Evolutionary conservation across 2,888 invertebrate species (phyloP).

Genomic region (Leistus spinibarbis): DNA sequence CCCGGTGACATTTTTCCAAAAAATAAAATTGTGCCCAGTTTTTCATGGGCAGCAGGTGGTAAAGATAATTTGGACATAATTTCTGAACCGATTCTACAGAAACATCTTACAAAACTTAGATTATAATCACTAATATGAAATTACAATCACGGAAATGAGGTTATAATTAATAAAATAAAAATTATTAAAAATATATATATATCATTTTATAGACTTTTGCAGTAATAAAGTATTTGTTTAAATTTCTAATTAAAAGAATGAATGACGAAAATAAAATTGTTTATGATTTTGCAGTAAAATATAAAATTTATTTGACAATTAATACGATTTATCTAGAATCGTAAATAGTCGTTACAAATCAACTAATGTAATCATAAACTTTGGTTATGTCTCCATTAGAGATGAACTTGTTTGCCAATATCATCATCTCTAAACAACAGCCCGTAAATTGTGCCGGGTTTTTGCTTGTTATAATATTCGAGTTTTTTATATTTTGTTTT

Average conservation of each 20-base stretch:
- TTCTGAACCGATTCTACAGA: background rate
- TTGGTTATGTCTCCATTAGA: constrained; percentile 1
- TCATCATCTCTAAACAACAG: background rate
- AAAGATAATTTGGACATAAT: background rate
- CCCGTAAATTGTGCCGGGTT: background rate
- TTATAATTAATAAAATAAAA: too few relatives aligned
- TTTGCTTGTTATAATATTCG: background rate
- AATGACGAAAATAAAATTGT: too few relatives aligned
- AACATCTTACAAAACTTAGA: background rate
- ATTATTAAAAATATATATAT: too few relatives aligned
- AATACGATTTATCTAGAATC: too few relatives aligned
- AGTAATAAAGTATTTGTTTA: too few relatives aligned
- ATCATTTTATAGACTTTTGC: too few relatives aligned
- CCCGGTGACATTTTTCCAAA: background rate
- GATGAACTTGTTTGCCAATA: background rate
- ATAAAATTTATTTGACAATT: too few relatives aligned
- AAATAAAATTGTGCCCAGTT: background rate
- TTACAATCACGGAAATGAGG: too few relatives aligned
- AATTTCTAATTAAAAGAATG: too few relatives aligned
- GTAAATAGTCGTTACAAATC: background rate
- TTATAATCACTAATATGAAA: too few relatives aligned
- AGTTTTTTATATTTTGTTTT: background rate
- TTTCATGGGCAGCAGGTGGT: background rate
- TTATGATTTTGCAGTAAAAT: too few relatives aligned
- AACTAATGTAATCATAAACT: background rate